These are phyloP conservation scores for Barbus barbus DNA, from an alignment of 2,113 vertebrate genomes.

Conservation along the genomic window DNA sequence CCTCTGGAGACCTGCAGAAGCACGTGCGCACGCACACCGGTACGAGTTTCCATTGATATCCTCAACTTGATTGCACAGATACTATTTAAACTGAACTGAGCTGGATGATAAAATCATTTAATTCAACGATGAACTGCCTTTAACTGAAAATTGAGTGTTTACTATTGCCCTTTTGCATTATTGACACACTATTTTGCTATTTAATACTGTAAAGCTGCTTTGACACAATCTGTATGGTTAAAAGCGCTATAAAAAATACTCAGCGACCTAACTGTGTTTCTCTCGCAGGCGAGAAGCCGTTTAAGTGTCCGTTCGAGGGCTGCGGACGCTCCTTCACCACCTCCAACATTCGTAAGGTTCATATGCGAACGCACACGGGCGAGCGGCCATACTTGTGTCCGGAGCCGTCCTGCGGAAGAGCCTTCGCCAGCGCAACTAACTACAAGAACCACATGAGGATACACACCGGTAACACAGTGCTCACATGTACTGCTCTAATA, in stretches of 20 bases:
- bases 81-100: too few species aligned
- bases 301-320: conserved; percentile 81
- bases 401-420: conserved; percentile 78
- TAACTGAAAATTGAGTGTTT: too few species aligned
- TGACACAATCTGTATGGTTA: too few species aligned
- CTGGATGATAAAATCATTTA: too few species aligned
- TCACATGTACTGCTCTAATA: background rate
- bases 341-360: conserved; percentile 83
- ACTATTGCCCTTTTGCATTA: too few species aligned
- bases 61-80: too few species aligned
- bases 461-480: conserved; percentile 76
- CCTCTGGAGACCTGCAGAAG: conserved; percentile 84
- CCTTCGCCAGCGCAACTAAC: conserved; percentile 85
- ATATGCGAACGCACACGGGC: conserved; percentile 82
- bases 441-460: conserved; percentile 88
- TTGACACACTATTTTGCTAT: too few species aligned
- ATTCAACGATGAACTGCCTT: too few species aligned
- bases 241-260: too few species aligned
- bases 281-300: conserved; percentile 79
- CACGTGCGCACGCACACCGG: conserved; percentile 84
- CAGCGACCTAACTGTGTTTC: background rate
- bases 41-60: conserved; percentile 50
- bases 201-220: too few species aligned
- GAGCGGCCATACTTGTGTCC: conserved; percentile 82
- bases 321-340: conserved; percentile 85